phyloP scores from a whole-genome alignment of 1,140 invertebrate genomes.

The Drosophila lacertosa region DNA sequence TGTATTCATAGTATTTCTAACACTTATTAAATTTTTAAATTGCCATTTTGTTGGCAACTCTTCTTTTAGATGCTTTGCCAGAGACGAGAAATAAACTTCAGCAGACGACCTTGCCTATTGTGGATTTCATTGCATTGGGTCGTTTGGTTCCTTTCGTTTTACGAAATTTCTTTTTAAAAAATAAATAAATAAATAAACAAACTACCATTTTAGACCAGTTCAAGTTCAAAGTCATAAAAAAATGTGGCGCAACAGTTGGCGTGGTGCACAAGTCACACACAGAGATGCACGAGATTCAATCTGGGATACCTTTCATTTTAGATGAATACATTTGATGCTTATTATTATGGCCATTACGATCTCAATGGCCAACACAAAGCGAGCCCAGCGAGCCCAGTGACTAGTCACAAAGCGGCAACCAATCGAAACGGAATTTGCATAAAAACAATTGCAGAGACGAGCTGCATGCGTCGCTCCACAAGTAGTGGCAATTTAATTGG shows the following conservation, averaged over 20 bases:
- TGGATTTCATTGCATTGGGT: background rate
- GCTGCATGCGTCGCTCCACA: slow-evolving; percentile 24
- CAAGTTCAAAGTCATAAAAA: slow-evolving; percentile 81
- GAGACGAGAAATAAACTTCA: background rate
- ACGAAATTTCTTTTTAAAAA: slow-evolving; percentile 43
- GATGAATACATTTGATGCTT: slow-evolving; percentile 65
- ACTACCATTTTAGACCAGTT: slow-evolving; percentile 55
- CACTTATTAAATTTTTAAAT: too few species aligned
- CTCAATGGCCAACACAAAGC: slow-evolving; percentile 30
- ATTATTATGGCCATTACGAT: slow-evolving; percentile 49
- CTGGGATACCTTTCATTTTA: slow-evolving; percentile 70
- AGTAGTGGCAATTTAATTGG: slow-evolving; percentile 75
- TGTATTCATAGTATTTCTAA: too few species aligned
- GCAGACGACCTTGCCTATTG: slow-evolving; percentile 10
- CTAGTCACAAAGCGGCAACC: slow-evolving; percentile 29
- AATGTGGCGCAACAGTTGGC: slow-evolving; percentile 66
- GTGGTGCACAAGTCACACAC: slow-evolving; percentile 8
- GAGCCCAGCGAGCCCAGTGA: background rate
- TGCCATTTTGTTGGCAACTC: too few species aligned
- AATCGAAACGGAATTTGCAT: slow-evolving; percentile 71
- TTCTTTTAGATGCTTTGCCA: too few species aligned
- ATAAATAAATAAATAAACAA: background rate
- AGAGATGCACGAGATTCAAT: slow-evolving; percentile 26
- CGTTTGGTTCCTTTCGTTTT: slow-evolving; percentile 35
- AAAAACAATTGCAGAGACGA: slow-evolving; percentile 61